Percentiles rank a stretch among this genome's conserved stretches.
Conservation (phyloP, 2,113 vertebrate genomes). For the Syngnathus typhle region DNA sequence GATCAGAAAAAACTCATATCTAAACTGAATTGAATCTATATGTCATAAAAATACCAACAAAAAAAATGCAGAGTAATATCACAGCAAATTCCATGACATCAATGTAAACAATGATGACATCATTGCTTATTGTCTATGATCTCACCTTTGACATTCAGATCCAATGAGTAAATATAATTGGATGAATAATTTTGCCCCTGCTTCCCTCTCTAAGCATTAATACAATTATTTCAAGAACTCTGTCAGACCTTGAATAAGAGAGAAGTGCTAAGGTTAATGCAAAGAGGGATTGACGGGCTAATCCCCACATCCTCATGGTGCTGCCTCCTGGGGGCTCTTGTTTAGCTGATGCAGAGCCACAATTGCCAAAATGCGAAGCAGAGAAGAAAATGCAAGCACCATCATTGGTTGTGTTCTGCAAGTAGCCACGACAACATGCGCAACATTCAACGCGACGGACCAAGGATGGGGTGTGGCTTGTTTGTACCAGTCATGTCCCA, state of each 20-base stretch:
- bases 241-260: conserved; percentile 34
- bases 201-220: conserved; percentile 5
- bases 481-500: not conserved
- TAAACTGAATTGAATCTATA: too few relatives aligned
- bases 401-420: conserved; percentile 33
- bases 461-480: conserved; percentile 27
- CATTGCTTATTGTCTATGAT: not conserved
- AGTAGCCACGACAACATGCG: conserved; percentile 35
- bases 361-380: conserved; percentile 20
- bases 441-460: conserved; percentile 22
- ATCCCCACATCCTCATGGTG: conserved; percentile 34
- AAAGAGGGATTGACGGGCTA: conserved; percentile 34
- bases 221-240: conserved; percentile 32
- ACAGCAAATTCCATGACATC: not conserved
- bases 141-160: not conserved
- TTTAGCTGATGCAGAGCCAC: conserved; percentile 34
- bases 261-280: conserved; percentile 45
- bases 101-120: not conserved
- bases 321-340: conserved; percentile 31
- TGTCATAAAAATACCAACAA: too few relatives aligned
- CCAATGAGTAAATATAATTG: not conserved
- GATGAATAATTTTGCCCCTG: conserved; percentile 2
- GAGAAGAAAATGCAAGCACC: conserved; percentile 20
- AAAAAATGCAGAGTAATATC: not conserved
- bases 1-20: too few relatives aligned